phyloP scores from a whole-genome alignment of 2,888 invertebrate genomes.

The Auanema freiburgensis region DNA sequence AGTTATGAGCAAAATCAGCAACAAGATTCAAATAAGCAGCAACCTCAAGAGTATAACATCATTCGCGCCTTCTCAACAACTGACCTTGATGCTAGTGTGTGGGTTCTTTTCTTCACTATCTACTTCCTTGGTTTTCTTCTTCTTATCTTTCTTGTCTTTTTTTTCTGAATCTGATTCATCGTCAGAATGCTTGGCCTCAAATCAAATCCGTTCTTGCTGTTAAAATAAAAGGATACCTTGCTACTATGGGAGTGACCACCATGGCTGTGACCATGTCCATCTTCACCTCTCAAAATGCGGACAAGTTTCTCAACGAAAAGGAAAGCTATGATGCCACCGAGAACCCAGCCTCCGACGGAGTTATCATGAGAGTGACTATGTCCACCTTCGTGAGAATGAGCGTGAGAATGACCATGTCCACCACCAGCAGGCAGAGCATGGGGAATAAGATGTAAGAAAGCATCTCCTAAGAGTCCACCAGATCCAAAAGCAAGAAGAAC shows the following conservation, averaged over 20 bases:
- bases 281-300: conserved; percentile 75
- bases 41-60: conserved; percentile 73
- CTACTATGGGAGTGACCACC: conserved; percentile 17
- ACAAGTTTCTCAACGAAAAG: conserved; percentile 81
- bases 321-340: conserved; percentile 72
- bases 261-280: conserved; percentile 74
- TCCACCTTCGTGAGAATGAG: conserved; percentile 43
- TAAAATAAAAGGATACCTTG: conserved; percentile 11
- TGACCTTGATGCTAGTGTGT: conserved; percentile 33
- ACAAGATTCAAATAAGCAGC: conserved; percentile 93
- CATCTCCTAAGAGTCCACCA: conserved; percentile 91
- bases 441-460: conserved; percentile 96
- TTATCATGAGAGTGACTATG: conserved; percentile 71
- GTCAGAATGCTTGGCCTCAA: conserved; percentile 23
- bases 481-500: conserved; percentile 84
- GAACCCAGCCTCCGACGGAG: conserved; percentile 89
- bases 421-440: conserved; percentile 78
- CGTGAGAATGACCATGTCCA: conserved; percentile 70
- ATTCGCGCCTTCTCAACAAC: neutral
- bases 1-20: conserved; percentile 97
- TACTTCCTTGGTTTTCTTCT: conserved; percentile 14
- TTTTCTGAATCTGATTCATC: conserved; percentile 21
- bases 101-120: conserved; percentile 12
- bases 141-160: conserved; percentile 23
- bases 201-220: neutral